Conservation (phyloP, 2,113 vertebrate genomes). For the Uria lomvia region DNA sequence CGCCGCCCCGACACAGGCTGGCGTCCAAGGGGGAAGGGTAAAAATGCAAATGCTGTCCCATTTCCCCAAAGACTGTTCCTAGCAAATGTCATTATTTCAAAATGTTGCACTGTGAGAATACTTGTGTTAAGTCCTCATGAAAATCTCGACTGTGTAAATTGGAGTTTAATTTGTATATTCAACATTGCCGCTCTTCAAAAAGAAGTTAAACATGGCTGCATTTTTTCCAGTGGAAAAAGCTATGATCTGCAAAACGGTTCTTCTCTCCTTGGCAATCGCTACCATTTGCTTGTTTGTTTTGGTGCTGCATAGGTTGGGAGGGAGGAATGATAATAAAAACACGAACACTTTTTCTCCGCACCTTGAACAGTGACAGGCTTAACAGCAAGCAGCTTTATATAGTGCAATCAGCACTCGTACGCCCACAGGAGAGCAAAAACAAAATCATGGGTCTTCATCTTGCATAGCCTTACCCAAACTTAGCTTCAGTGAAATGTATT, state of each 20-base stretch:
- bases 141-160: background rate
- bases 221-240: background rate
- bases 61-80: background rate
- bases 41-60: background rate
- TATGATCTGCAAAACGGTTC: background rate
- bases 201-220: background rate
- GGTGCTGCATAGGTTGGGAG: background rate
- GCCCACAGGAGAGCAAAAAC: background rate
- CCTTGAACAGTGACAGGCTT: background rate
- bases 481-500: background rate
- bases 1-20: background rate
- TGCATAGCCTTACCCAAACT: background rate
- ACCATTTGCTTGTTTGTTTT: slow-evolving; percentile 11
- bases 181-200: background rate
- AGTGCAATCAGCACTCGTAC: background rate
- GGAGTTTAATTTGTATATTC: background rate
- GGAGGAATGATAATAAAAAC: slow-evolving; percentile 9
- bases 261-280: background rate
- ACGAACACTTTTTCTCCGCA: slow-evolving; percentile 2
- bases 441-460: background rate
- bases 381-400: background rate
- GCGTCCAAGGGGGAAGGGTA: background rate
- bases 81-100: background rate
- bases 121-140: background rate
- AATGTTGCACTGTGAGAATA: background rate